Conservation (phyloP, 1,140 invertebrate genomes). For the Drosophila carrolli region DNA sequence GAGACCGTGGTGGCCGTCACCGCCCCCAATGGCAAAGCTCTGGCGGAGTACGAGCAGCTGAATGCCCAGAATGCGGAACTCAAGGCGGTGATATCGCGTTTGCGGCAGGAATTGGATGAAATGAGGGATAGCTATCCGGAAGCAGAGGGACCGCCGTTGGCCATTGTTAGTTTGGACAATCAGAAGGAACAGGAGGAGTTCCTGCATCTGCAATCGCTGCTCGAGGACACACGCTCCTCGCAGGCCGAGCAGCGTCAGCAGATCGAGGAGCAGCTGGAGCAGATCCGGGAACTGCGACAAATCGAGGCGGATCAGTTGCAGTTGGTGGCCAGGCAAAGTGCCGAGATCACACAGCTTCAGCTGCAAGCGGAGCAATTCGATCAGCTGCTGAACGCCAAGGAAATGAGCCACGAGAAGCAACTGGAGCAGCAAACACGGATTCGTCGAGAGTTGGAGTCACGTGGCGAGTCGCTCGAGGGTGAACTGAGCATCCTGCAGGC, state of each 20-base stretch:
- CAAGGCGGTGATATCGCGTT: conserved; percentile 57
- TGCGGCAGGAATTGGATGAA: conserved; percentile 60
- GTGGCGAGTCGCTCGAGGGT: conserved; percentile 62
- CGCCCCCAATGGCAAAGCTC: conserved; percentile 76
- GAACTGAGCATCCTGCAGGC: conserved; percentile 75
- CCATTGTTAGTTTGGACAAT: conserved; percentile 7
- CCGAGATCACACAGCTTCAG: conserved; percentile 48
- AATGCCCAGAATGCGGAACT: conserved; percentile 84
- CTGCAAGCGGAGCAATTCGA: conserved; percentile 69
- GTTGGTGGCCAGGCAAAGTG: conserved; percentile 34
- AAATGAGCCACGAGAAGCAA: conserved; percentile 74
- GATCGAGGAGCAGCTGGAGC: conserved; percentile 1
- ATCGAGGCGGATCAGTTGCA: conserved; percentile 42
- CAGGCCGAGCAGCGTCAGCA: conserved; percentile 5
- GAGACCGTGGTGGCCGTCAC: conserved; percentile 80
- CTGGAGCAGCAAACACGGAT: conserved; percentile 68
- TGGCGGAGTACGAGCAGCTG: conserved; percentile 84
- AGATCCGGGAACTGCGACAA: conserved; percentile 36
- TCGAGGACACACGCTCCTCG: conserved; percentile 5
- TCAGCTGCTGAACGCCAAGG: conserved; percentile 58
- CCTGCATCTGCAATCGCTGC: conserved; percentile 5
- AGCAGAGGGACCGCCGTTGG: conserved; percentile 7
- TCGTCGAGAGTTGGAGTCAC: conserved; percentile 60
- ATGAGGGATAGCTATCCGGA: conserved; percentile 38
- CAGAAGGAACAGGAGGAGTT: conserved; percentile 14